Base-by-base conservation (phyloP, 2,888 invertebrate species). In the Pyrocoelia pectoralis region DNA sequence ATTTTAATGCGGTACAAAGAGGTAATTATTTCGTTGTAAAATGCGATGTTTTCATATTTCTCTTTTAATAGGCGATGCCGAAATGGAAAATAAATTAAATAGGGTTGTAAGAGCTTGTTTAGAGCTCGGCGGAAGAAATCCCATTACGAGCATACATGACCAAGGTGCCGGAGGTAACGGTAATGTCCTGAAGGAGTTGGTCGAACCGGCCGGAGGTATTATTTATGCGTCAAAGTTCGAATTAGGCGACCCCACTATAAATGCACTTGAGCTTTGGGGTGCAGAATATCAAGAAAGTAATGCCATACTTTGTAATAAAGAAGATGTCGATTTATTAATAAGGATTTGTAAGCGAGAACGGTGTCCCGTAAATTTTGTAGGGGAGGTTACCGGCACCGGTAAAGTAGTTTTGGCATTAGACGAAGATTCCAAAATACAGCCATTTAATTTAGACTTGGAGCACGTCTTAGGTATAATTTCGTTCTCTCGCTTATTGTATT, bases 141-240 rank as follows among this genome's bases (percentile, higher is more conserved):
- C 98, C 1, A 96, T 98, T 72, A 85, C 86, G 72, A 92, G 97
- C 86, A 98, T 99, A 72, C 98, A 99, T 78, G 98, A 99, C 83
- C 98, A 98, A 85, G 98, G 98, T 14, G 98, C 98, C 6, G 98
- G 98, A n/a, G 98, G 98, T 19, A 95, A 95, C 77, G 95, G 98
- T 1, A 99, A 99, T 79, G 98, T 99, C 0, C 80, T 99, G 24
- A 98, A 98, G 77, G 98, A 99, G 80, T 83, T 99, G 2, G 96
- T 96, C 0, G 98, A 98, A 74, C 98, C 98, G 0, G 89, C 90
- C 2, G 98, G 98, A 0, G 98, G 97, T 0, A 87, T 94, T 0
- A 95, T 98, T 64, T 93, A 92, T 76, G 90, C 93, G 0, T 88
- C 91, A 64, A 87, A 89, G 76, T 97, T 97, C 77, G 90, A 94